These are phyloP conservation scores for Minunthozetes semirufus DNA, from an alignment of 2,888 invertebrate species.

Conservation along the genomic window DNA sequence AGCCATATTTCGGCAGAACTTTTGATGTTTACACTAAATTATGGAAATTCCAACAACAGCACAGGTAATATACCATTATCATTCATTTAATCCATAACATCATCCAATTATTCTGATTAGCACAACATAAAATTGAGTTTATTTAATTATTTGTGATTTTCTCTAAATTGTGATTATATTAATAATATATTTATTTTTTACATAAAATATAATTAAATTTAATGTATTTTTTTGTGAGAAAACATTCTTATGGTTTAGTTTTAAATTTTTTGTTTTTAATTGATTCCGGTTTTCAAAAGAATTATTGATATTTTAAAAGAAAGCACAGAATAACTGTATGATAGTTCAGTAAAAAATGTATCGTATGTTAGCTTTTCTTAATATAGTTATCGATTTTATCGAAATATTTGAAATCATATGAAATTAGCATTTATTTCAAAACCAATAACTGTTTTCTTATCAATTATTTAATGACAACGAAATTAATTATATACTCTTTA, in stretches of 20 bases:
- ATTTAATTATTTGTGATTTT: too few species aligned
- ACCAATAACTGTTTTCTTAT: not conserved
- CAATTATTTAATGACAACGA: not conserved
- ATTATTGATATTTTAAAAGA: too few species aligned
- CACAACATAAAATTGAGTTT: too few species aligned
- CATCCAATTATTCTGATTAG: too few species aligned
- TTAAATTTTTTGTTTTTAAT: too few species aligned
- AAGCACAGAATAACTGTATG: not conserved
- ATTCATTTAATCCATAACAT: too few species aligned
- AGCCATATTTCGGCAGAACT: slow-evolving; percentile 89
- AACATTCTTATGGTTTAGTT: too few species aligned
- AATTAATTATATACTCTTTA: slow-evolving; percentile 43
- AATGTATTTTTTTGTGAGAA: too few species aligned
- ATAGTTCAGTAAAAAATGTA: not conserved
- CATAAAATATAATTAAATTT: too few species aligned
- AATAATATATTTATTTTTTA: too few species aligned
- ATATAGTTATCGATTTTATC: slow-evolving; percentile 8
- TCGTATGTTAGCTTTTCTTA: not conserved
- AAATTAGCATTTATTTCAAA: not conserved
- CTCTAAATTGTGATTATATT: too few species aligned
- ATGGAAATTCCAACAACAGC: slow-evolving; percentile 97
- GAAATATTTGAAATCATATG: not conserved
- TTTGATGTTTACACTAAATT: slow-evolving; percentile 95
- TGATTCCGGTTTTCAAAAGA: too few species aligned
- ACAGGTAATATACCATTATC: slow-evolving; percentile 55